These are phyloP conservation scores for Mungos mungo DNA, from an alignment of 2,113 vertebrate species.

Conservation along the genomic window DNA sequence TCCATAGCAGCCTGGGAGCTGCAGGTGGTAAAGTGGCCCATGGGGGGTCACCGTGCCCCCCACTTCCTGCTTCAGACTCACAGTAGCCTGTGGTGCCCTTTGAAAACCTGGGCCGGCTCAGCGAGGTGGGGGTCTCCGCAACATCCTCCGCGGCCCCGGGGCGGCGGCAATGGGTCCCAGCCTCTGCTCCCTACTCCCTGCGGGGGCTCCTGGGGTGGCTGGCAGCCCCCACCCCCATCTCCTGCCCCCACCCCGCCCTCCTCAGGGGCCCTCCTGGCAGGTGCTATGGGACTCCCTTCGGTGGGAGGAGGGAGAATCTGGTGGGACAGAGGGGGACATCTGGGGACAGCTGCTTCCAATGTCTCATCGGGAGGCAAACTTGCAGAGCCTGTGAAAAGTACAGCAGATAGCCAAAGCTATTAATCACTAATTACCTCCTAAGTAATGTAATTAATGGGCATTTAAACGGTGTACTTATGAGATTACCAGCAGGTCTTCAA, in stretches of 20 bases:
- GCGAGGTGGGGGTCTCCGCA: background rate
- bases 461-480: slow-evolving; percentile 64
- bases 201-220: background rate
- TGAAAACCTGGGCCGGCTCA: background rate
- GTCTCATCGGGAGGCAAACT: slow-evolving; percentile 56
- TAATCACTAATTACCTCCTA: slow-evolving; percentile 78
- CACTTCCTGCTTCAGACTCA: background rate
- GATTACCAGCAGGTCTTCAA: slow-evolving; percentile 67
- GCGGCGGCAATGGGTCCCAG: background rate
- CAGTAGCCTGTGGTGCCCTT: background rate
- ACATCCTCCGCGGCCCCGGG: no score
- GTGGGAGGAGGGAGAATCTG: slow-evolving; percentile 38
- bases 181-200: background rate
- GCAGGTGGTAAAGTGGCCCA: background rate
- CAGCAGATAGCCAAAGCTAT: slow-evolving; percentile 73
- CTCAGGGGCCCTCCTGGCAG: background rate
- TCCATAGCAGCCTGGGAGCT: background rate
- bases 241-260: background rate
- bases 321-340: slow-evolving; percentile 15
- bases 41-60: background rate
- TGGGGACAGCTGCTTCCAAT: slow-evolving; percentile 62
- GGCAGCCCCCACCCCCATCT: background rate
- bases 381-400: slow-evolving; percentile 72
- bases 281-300: background rate
- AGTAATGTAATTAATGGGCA: slow-evolving; percentile 70